Evolutionary conservation across 2,797 vertebrate genomes (phyloP).

Genomic region (Sebastes nivosus): DNA sequence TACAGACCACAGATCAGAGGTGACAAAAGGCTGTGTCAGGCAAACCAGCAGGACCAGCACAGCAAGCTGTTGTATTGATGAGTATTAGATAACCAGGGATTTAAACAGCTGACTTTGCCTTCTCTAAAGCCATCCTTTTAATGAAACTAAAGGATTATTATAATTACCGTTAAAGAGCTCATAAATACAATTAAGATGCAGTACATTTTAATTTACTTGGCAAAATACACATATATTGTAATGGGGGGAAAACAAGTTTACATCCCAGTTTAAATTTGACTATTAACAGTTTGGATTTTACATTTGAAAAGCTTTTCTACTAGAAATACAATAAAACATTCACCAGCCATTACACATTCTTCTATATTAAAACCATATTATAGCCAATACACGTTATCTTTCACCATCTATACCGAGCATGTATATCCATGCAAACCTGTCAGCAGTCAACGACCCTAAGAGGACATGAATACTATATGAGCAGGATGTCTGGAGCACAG

Average conservation of each 20-base stretch:
- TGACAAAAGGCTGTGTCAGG: slow-evolving; percentile 75
- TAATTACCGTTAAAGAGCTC: neutral
- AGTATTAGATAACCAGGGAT: slow-evolving; percentile 48
- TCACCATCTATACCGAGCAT: neutral
- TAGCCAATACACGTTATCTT: neutral
- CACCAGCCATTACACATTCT: neutral
- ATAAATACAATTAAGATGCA: neutral
- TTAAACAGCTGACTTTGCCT: slow-evolving; percentile 16
- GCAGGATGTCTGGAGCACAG: slow-evolving; percentile 39
- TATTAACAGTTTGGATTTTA: neutral
- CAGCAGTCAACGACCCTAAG: slow-evolving; percentile 33
- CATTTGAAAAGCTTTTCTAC: neutral
- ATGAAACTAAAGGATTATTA: neutral
- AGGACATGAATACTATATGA: slow-evolving; percentile 30
- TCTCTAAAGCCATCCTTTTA: neutral
- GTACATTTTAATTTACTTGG: neutral
- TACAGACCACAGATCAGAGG: slow-evolving; percentile 57
- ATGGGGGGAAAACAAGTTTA: neutral
- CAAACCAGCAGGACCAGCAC: slow-evolving; percentile 62
- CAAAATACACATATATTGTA: neutral
- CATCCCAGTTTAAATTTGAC: neutral
- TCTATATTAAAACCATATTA: neutral
- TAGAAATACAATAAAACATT: neutral
- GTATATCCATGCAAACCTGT: slow-evolving; percentile 18
- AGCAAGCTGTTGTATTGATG: slow-evolving; percentile 62